phyloP scores from a whole-genome alignment of 2,888 invertebrate genomes.

The Brassicogethes aeneus region DNA sequence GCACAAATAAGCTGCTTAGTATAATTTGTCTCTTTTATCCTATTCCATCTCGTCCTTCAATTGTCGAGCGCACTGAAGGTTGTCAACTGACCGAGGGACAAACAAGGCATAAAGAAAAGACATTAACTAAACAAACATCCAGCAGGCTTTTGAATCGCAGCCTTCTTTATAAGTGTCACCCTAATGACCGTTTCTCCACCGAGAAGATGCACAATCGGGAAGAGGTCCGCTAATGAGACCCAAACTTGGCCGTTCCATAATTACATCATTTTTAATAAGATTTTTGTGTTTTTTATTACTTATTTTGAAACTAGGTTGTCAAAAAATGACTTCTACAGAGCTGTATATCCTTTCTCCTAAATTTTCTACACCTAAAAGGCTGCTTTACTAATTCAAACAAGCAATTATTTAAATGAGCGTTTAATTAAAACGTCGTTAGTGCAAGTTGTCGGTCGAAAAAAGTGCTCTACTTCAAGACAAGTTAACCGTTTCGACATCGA shows the following conservation, averaged over 20 bases:
- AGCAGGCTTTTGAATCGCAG: conserved; percentile 12
- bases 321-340: too few relatives aligned
- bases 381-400: background rate
- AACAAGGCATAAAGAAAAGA: conserved; percentile 23
- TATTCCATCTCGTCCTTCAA: conserved; percentile 26
- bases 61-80: conserved; percentile 25
- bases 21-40: conserved; percentile 30
- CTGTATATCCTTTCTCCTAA: too few relatives aligned
- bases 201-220: background rate
- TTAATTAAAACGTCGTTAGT: background rate
- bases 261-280: too few relatives aligned
- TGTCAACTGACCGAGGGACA: conserved; percentile 24
- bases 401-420: background rate
- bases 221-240: background rate
- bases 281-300: too few relatives aligned
- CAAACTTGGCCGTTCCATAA: too few relatives aligned
- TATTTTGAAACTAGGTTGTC: too few relatives aligned
- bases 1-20: conserved; percentile 26
- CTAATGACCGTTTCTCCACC: conserved; percentile 6
- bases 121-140: conserved; percentile 15
- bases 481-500: background rate
- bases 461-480: background rate
- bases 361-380: background rate
- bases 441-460: background rate
- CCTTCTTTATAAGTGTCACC: conserved; percentile 14